A percentile compares a stretch with the other conserved stretches of the same genome.
These are phyloP conservation scores for Siniperca scherzeri DNA, from an alignment of 2,797 vertebrate species.

Conservation along the genomic window DNA sequence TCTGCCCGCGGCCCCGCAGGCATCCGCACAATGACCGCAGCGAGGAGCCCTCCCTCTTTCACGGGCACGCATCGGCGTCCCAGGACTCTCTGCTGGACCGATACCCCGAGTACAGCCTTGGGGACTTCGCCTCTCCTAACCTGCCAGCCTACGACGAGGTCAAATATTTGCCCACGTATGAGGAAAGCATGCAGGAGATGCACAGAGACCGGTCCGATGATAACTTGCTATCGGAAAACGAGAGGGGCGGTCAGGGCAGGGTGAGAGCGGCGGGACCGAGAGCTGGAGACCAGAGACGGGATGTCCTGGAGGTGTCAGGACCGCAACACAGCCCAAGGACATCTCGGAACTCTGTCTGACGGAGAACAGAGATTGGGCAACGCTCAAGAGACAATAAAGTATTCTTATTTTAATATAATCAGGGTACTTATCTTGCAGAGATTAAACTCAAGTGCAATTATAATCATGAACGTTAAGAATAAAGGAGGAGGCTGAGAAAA, in stretches of 20 bases:
- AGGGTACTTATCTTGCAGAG: conserved; percentile 58
- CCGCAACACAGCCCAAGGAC: conserved; percentile 73
- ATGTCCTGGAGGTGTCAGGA: conserved; percentile 71
- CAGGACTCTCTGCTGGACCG: conserved; percentile 92
- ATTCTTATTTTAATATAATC: conserved; percentile 57
- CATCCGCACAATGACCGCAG: conserved; percentile 71
- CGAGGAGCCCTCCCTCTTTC: conserved; percentile 84
- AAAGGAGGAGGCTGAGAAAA: conserved; percentile 70
- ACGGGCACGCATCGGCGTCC: conserved; percentile 87
- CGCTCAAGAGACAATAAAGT: conserved; percentile 30
- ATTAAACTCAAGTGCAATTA: conserved; percentile 84
- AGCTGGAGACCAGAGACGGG: conserved; percentile 67
- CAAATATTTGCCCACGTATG: conserved; percentile 94
- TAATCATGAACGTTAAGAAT: conserved; percentile 74
- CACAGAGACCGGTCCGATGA: conserved; percentile 83
- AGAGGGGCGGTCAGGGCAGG: conserved; percentile 59
- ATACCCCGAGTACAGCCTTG: conserved; percentile 81
- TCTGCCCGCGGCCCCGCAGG: conserved; percentile 90
- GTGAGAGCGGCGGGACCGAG: conserved; percentile 49
- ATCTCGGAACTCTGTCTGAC: conserved; percentile 85
- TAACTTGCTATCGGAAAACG: conserved; percentile 72
- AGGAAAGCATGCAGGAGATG: conserved; percentile 92
- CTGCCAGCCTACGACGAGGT: conserved; percentile 96
- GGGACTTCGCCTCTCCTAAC: conserved; percentile 84
- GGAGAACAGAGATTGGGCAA: conserved; percentile 1